Conservation (phyloP, 1,140 invertebrate genomes). For the Rhyzopertha dominica region DNA sequence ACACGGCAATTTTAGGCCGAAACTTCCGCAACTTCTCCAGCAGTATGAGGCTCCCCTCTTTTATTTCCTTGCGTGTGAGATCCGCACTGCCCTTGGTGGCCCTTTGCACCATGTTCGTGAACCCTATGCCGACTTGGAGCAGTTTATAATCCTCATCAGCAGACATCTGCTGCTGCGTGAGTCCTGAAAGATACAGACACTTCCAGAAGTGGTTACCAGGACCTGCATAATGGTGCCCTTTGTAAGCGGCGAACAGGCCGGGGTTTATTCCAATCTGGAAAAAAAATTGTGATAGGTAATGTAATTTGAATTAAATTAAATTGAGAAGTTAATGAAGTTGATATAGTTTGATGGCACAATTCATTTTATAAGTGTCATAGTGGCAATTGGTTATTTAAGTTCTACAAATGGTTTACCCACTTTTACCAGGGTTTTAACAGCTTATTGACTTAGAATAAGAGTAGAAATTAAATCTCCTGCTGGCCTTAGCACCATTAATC, state of each 20-base stretch:
- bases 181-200: conserved; percentile 88
- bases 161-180: conserved; percentile 91
- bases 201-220: conserved; percentile 99
- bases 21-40: conserved; percentile 88
- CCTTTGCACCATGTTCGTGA: conserved; percentile 94
- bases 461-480: too few relatives aligned
- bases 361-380: too few relatives aligned
- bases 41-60: conserved; percentile 88
- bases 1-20: conserved; percentile 94
- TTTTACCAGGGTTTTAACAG: too few relatives aligned
- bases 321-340: too few relatives aligned
- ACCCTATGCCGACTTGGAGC: conserved; percentile 90
- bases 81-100: conserved; percentile 95
- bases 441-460: too few relatives aligned
- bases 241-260: conserved; percentile 92
- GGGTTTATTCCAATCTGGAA: conserved; percentile 95
- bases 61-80: conserved; percentile 93
- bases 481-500: too few relatives aligned
- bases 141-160: conserved; percentile 94
- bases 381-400: too few relatives aligned
- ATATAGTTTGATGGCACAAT: too few relatives aligned
- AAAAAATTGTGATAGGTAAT: conserved; percentile 24
- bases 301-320: too few relatives aligned
- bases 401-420: too few relatives aligned
- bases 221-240: conserved; percentile 96